Evolutionary conservation across 2,888 invertebrate genomes (phyloP).

Genomic region (Tetranychus piercei): DNA sequence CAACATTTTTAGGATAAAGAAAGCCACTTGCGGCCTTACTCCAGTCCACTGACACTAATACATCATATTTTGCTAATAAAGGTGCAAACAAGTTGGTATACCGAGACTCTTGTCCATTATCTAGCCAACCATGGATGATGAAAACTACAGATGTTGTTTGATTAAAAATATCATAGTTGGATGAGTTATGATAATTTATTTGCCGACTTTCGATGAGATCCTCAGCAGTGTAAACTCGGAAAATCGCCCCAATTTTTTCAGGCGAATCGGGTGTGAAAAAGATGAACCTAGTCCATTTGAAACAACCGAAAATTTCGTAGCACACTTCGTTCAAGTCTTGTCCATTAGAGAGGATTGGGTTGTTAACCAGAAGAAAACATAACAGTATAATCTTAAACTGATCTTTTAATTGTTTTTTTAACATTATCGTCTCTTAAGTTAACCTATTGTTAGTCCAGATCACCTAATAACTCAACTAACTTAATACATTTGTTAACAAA

Average conservation of each 20-base stretch:
- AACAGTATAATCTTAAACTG: background rate
- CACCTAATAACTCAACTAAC: too few species aligned
- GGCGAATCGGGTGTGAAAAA: constrained; percentile 2
- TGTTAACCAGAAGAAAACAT: background rate
- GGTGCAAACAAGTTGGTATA: background rate
- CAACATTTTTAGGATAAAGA: background rate
- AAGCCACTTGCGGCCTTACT: background rate
- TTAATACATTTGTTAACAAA: too few species aligned
- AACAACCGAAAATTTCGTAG: constrained; percentile 4
- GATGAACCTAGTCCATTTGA: constrained; percentile 4
- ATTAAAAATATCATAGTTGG: background rate
- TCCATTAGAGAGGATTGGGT: background rate
- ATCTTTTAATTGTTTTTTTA: background rate
- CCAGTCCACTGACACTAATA: background rate
- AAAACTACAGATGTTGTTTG: background rate
- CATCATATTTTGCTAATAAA: background rate
- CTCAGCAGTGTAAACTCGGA: background rate
- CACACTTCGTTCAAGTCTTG: background rate
- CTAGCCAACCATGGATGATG: background rate
- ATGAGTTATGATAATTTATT: background rate
- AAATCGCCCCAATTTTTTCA: background rate
- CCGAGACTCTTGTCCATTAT: background rate
- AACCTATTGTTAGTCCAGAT: too few species aligned
- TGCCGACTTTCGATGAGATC: background rate
- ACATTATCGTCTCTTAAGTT: background rate